These are phyloP conservation scores for Graphium colonna DNA, from an alignment of 2,888 invertebrate genomes.

Conservation along the genomic window DNA sequence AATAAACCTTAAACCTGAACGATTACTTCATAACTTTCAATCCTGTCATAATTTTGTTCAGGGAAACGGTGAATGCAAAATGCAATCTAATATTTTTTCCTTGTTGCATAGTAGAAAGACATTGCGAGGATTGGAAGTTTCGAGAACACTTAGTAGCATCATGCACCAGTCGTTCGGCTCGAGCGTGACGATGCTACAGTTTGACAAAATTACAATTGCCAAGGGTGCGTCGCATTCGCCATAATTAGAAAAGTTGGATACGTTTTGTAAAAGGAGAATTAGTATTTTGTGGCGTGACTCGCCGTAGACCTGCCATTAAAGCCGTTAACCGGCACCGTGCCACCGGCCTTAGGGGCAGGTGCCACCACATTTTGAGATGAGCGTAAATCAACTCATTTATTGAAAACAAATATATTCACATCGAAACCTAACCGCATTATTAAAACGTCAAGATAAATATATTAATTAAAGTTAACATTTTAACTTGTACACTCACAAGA, in stretches of 20 bases:
- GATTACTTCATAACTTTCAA: no score
- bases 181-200: conserved; percentile 29
- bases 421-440: no score
- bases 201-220: conserved; percentile 50
- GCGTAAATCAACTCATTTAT: no score
- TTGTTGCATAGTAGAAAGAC: background rate
- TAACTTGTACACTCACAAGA: no score
- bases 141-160: background rate
- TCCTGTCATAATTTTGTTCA: no score
- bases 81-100: background rate
- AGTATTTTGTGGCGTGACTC: conserved; percentile 70
- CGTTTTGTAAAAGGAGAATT: conserved; percentile 68
- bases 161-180: conserved; percentile 5
- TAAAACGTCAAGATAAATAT: no score
- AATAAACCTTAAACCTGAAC: no score
- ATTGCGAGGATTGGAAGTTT: background rate
- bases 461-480: no score
- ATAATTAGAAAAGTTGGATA: conserved; percentile 74
- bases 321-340: conserved; percentile 51
- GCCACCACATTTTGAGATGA: no score
- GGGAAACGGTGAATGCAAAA: background rate
- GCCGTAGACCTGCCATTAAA: conserved; percentile 58
- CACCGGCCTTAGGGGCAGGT: conserved; percentile 32
- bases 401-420: no score
- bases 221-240: conserved; percentile 61